Conservation (phyloP, 92 coral and sea anemone genomes). For the Palythoa grandiflora region DNA sequence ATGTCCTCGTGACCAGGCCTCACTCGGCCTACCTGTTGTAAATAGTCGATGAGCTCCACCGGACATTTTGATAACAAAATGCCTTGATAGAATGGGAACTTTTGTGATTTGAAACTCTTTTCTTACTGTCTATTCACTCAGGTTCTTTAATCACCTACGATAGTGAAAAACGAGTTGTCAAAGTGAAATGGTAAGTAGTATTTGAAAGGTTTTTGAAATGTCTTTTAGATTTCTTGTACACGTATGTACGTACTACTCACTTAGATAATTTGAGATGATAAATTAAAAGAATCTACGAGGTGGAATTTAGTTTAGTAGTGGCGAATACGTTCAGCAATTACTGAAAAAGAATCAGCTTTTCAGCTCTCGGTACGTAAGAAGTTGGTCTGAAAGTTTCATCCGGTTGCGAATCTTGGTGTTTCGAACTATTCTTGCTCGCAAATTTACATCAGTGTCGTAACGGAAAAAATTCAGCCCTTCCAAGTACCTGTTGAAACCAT, state of each 20-base stretch:
- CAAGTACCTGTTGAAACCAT: neutral
- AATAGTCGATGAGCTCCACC: constrained; percentile 24
- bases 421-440: neutral
- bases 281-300: neutral
- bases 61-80: constrained; percentile 33
- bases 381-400: neutral
- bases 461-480: neutral
- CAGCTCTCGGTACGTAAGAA: neutral
- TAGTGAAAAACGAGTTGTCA: neutral
- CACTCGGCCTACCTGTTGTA: constrained; percentile 42
- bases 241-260: neutral
- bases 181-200: constrained; percentile 39
- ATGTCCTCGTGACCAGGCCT: constrained; percentile 31
- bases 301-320: neutral
- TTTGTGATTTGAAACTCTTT: neutral
- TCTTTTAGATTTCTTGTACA: neutral
- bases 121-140: neutral
- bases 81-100: constrained; percentile 24
- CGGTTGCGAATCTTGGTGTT: neutral
- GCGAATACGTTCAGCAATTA: neutral
- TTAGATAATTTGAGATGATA: neutral
- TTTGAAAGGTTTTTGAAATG: neutral
- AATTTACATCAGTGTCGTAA: neutral
- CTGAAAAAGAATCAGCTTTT: neutral
- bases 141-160: neutral